phyloP scores from a whole-genome alignment of 2,888 invertebrate species.

The Emmelina monodactyla region DNA sequence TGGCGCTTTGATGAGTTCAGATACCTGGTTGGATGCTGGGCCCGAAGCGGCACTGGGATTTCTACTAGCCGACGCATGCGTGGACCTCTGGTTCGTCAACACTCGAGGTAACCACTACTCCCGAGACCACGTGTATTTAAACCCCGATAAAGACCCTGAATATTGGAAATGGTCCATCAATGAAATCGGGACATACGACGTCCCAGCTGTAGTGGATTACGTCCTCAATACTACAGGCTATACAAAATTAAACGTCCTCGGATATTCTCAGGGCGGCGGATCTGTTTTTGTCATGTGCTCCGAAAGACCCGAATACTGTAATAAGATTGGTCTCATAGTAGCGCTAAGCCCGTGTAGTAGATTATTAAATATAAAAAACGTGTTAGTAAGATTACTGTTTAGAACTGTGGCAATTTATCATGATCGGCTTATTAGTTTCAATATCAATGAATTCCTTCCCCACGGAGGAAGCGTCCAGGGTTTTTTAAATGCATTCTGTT shows the following conservation, averaged over 20 bases:
- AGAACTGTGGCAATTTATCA: constrained; percentile 19
- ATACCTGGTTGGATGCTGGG: constrained; percentile 16
- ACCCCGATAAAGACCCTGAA: constrained; percentile 24
- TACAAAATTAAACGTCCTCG: constrained; percentile 56
- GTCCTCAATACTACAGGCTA: constrained; percentile 27
- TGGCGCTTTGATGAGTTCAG: constrained; percentile 15
- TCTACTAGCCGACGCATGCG: constrained; percentile 14
- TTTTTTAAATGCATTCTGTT: constrained; percentile 31
- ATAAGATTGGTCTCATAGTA: constrained; percentile 67
- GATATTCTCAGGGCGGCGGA: constrained; percentile 79
- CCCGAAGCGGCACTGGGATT: constrained; percentile 13
- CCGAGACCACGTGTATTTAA: constrained; percentile 42
- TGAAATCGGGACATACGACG: constrained; percentile 77
- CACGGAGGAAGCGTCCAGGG: constrained; percentile 29
- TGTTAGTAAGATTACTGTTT: constrained; percentile 18
- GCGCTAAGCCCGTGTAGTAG: constrained; percentile 69
- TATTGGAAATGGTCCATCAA: constrained; percentile 76
- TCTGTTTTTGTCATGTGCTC: constrained; percentile 72
- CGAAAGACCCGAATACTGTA: constrained; percentile 69
- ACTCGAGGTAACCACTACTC: constrained; percentile 34
- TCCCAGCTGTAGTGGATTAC: constrained; percentile 68
- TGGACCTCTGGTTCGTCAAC: constrained; percentile 16
- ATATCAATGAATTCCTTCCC: constrained; percentile 28
- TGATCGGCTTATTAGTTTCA: constrained; percentile 18
- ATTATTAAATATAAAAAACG: constrained; percentile 45